These are phyloP conservation scores for Sinocyclocheilus grahami DNA, from an alignment of 2,113 vertebrate species.

Conservation along the genomic window DNA sequence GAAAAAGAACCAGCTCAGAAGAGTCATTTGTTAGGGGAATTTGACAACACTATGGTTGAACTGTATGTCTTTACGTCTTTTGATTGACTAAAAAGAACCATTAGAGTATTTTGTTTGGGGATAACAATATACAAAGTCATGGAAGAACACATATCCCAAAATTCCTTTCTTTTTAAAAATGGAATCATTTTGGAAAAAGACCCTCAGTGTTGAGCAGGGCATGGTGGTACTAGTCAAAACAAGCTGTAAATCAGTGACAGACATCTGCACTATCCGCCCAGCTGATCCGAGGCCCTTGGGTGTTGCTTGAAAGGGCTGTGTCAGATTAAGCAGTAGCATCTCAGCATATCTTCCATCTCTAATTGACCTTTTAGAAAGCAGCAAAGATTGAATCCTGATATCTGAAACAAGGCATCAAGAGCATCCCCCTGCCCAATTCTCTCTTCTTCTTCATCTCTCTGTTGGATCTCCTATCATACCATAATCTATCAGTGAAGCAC, in stretches of 20 bases:
- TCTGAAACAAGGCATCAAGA: not conserved
- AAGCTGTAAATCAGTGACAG: conserved; percentile 3
- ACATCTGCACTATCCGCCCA: not conserved
- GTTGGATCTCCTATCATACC: conserved; percentile 11
- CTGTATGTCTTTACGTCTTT: not conserved
- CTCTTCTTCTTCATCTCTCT: not conserved
- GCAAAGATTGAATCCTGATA: conserved; percentile 22
- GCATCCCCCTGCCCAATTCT: not conserved
- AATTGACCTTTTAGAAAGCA: conserved; percentile 33
- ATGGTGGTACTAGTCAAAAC: not conserved
- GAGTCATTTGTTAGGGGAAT: not conserved
- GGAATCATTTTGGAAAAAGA: not conserved
- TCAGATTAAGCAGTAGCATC: conserved; percentile 10
- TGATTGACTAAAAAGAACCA: not conserved
- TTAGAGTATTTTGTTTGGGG: no score
- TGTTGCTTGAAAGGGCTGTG: not conserved
- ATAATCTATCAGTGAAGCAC: not conserved
- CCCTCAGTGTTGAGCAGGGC: not conserved
- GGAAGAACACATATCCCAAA: not conserved
- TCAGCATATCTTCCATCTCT: conserved; percentile 25
- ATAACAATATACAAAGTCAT: not conserved
- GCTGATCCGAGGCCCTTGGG: not conserved
- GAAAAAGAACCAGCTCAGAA: no score
- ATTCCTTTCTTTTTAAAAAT: not conserved
- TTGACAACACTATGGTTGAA: not conserved